Percentiles rank a stretch among this genome's conserved stretches.
Conservation (phyloP, 2,888 invertebrate species). For the Drosophila borborema region DNA sequence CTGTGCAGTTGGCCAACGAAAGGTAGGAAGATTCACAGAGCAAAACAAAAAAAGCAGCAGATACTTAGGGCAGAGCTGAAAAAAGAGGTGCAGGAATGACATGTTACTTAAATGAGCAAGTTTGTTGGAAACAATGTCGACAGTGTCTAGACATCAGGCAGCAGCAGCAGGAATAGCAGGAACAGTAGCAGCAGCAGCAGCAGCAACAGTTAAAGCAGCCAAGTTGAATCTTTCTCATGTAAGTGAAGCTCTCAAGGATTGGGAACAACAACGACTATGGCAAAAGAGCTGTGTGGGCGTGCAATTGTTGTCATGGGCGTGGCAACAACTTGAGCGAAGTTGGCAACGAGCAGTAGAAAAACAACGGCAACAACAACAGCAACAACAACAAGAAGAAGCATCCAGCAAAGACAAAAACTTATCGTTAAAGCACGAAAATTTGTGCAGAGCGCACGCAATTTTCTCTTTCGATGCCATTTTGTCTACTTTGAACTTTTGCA, state of each 20-base stretch:
- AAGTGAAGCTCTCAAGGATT: constrained; percentile 37
- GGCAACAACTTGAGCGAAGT: constrained; percentile 74
- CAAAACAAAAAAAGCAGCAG: constrained; percentile 13
- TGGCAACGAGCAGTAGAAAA: constrained; percentile 50
- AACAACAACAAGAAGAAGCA: constrained; percentile 12
- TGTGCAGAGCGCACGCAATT: constrained; percentile 51
- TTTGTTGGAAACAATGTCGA: constrained; percentile 82
- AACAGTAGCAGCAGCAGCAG: constrained; percentile 25
- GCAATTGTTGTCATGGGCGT: constrained; percentile 67
- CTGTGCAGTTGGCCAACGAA: background rate
- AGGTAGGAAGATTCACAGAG: background rate
- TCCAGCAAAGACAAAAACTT: constrained; percentile 58
- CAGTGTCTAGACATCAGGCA: constrained; percentile 76
- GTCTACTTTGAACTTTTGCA: constrained; percentile 51
- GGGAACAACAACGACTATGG: background rate
- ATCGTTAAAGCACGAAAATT: constrained; percentile 46
- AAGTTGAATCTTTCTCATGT: constrained; percentile 37
- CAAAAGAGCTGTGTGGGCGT: constrained; percentile 26
- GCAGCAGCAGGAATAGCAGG: constrained; percentile 29
- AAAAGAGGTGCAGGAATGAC: constrained; percentile 63
- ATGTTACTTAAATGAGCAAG: constrained; percentile 80
- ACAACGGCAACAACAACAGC: constrained; percentile 20
- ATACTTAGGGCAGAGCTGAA: constrained; percentile 30
- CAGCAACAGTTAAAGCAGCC: constrained; percentile 45
- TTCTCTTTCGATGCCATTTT: constrained; percentile 53